Percentiles rank a stretch among this genome's conserved stretches.
phyloP scores from a whole-genome alignment of 1,140 invertebrate species.

The Drosophila nebulosa region DNA sequence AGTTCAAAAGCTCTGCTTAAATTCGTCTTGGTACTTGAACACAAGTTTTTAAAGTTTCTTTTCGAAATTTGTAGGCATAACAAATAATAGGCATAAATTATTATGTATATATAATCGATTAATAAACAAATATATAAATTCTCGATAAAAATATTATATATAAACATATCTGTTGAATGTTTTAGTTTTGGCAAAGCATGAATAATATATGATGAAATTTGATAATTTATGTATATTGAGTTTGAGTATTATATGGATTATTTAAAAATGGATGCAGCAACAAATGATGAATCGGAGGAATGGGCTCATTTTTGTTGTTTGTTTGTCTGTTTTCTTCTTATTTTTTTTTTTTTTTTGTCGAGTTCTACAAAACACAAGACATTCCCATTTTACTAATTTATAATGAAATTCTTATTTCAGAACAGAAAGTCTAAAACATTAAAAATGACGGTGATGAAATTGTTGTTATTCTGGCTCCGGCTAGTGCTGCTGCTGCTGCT shows the following conservation, averaged over 20 bases:
- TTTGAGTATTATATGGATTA: background rate
- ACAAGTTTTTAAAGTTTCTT: background rate
- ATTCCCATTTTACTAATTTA: conserved; percentile 27
- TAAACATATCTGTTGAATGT: background rate
- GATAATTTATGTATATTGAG: background rate
- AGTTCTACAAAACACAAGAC: conserved; percentile 47
- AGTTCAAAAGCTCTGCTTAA: background rate
- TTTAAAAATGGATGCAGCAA: background rate
- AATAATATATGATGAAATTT: background rate
- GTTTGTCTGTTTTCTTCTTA: background rate
- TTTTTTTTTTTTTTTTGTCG: background rate
- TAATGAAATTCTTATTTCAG: conserved; percentile 20
- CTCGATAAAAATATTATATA: conserved; percentile 20
- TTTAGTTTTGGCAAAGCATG: conserved; percentile 21
- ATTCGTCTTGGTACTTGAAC: too few relatives aligned
- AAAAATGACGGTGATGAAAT: conserved; percentile 73
- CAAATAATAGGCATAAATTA: conserved; percentile 9
- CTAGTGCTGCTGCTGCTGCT: conserved; percentile 28
- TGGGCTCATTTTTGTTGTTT: too few relatives aligned
- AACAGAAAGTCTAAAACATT: conserved; percentile 79
- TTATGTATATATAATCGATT: conserved; percentile 5
- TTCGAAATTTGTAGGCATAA: background rate
- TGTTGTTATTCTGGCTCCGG: conserved; percentile 51
- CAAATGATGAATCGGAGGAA: background rate
- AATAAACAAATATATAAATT: conserved; percentile 10